Conservation (phyloP, 2,113 vertebrate genomes). For the Stigmatopora nigra region DNA sequence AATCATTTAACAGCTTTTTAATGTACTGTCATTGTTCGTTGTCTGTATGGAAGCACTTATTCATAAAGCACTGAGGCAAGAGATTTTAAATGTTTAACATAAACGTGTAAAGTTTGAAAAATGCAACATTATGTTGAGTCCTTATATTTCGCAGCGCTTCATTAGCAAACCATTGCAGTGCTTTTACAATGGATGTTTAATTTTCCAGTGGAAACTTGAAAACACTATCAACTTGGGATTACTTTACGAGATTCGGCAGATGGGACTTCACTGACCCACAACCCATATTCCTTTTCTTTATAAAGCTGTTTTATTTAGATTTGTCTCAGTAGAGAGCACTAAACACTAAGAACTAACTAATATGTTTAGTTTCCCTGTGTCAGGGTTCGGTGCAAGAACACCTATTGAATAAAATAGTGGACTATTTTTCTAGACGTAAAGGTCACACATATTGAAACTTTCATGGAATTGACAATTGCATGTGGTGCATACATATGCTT, state of each 20-base stretch:
- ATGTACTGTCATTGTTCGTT: constrained; percentile 19
- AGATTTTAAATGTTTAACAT: constrained; percentile 13
- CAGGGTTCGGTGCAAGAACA: background rate
- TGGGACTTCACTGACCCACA: too few species aligned
- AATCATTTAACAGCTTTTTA: constrained; percentile 47
- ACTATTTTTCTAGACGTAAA: constrained; percentile 2
- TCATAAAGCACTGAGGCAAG: constrained; percentile 18
- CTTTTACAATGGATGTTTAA: background rate
- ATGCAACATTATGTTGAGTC: background rate
- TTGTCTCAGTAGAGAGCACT: too few species aligned
- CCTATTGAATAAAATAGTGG: constrained; percentile 26
- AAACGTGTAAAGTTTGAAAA: background rate
- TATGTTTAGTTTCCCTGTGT: background rate
- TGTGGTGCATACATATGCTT: constrained; percentile 15
- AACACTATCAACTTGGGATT: too few species aligned
- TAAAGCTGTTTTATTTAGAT: background rate
- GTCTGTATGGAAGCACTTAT: constrained; percentile 24
- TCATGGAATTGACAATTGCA: constrained; percentile 5
- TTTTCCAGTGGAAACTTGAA: background rate
- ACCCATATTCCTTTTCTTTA: too few species aligned
- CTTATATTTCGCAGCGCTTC: background rate
- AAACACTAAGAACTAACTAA: background rate
- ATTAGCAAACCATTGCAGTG: background rate
- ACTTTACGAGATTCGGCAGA: too few species aligned
- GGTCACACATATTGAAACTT: constrained; percentile 17